phyloP scores from a whole-genome alignment of 1,140 invertebrate species.

The Ruditapes philippinarum region DNA sequence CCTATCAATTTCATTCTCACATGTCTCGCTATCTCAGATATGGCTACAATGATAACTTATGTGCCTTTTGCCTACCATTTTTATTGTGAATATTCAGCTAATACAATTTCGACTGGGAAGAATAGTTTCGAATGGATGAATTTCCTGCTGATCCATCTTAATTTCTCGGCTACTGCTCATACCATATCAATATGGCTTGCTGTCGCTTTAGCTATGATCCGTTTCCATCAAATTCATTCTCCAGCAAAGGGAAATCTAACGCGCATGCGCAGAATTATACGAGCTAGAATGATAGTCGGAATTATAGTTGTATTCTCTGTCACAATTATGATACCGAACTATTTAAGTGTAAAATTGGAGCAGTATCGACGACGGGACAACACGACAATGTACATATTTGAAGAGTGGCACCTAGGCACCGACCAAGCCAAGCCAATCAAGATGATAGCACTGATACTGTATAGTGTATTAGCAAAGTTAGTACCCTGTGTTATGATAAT shows the following conservation, averaged over 20 bases:
- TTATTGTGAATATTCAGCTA: conserved; percentile 77
- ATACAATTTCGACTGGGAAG: conserved; percentile 70
- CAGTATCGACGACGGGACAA: conserved; percentile 62
- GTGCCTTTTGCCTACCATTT: conserved; percentile 93
- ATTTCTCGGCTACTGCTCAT: conserved; percentile 94
- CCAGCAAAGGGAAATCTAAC: conserved; percentile 91
- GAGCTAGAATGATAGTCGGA: conserved; percentile 90
- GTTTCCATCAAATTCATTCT: conserved; percentile 93
- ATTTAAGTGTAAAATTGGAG: conserved; percentile 84
- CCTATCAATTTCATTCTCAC: conserved; percentile 96
- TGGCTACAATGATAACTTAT: conserved; percentile 96
- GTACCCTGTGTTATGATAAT: conserved; percentile 87
- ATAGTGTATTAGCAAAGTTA: conserved; percentile 85
- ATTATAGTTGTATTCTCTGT: conserved; percentile 91
- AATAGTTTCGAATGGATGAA: conserved; percentile 82
- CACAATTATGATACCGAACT: conserved; percentile 93
- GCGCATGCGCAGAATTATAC: conserved; percentile 88
- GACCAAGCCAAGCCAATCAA: conserved; percentile 88
- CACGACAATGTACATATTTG: conserved; percentile 85
- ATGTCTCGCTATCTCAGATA: conserved; percentile 93
- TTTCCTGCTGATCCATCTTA: conserved; percentile 84
- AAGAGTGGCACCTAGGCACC: conserved; percentile 86
- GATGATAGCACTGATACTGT: conserved; percentile 84
- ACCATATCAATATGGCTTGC: conserved; percentile 98
- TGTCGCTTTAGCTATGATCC: conserved; percentile 95